Evolutionary conservation across 1,140 invertebrate genomes (phyloP).

Genomic region (Wasmannia auropunctata): DNA sequence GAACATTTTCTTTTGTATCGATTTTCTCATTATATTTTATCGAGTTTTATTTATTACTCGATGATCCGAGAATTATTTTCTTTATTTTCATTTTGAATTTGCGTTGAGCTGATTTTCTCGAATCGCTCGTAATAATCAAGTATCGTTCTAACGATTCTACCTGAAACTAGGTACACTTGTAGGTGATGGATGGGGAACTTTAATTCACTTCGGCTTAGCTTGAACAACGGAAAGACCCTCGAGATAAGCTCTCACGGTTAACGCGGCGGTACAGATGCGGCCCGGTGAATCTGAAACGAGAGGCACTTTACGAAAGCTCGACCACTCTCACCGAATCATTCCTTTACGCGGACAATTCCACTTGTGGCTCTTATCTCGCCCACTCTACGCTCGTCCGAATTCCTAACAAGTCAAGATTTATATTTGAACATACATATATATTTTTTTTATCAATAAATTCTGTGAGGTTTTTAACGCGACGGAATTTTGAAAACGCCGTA

Average conservation of each 20-base stretch:
- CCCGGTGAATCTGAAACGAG: constrained; percentile 72
- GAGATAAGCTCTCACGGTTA: constrained; percentile 68
- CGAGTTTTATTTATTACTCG: background rate
- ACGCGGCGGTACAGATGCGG: constrained; percentile 60
- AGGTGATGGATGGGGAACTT: constrained; percentile 74
- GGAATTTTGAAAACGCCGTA: background rate
- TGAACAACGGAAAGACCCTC: constrained; percentile 43
- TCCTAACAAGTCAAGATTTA: background rate
- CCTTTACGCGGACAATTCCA: constrained; percentile 35
- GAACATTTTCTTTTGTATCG: background rate
- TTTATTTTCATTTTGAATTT: background rate
- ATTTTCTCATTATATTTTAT: background rate
- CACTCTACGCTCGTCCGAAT: constrained; percentile 32
- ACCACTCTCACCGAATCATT: background rate
- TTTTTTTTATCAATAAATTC: constrained; percentile 2
- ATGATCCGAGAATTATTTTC: background rate
- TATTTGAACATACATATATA: background rate
- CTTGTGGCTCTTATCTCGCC: constrained; percentile 47
- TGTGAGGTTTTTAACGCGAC: background rate
- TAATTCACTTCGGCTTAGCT: constrained; percentile 76
- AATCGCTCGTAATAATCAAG: constrained; percentile 15
- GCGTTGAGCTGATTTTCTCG: background rate
- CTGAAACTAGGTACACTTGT: constrained; percentile 63
- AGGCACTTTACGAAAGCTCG: constrained; percentile 70
- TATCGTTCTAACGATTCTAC: background rate